These are phyloP conservation scores for Acarapis woodi DNA, from an alignment of 1,140 invertebrate species.

Conservation along the genomic window DNA sequence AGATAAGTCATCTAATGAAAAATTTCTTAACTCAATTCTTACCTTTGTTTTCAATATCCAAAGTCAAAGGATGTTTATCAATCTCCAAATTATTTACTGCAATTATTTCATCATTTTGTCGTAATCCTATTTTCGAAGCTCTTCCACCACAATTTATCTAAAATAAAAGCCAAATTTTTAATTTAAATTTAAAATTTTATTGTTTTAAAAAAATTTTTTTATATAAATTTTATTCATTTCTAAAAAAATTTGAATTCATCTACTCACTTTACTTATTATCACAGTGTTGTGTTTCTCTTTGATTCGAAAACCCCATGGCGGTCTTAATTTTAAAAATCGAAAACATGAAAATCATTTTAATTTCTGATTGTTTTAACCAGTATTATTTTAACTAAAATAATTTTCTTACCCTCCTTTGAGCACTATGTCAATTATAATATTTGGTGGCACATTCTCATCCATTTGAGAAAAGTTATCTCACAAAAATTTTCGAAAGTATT, in stretches of 20 bases:
- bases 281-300: conserved; percentile 17
- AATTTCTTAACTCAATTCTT: background rate
- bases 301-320: conserved; percentile 67
- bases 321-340: conserved; percentile 46
- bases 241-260: background rate
- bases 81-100: conserved; percentile 11
- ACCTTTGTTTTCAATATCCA: too few relatives aligned
- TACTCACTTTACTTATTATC: conserved; percentile 9
- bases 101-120: conserved; percentile 10
- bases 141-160: conserved; percentile 10
- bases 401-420: too few relatives aligned
- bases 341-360: too few relatives aligned
- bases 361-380: too few relatives aligned
- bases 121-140: conserved; percentile 6
- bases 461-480: too few relatives aligned
- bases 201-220: too few relatives aligned
- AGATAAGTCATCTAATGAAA: background rate
- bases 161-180: background rate
- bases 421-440: too few relatives aligned
- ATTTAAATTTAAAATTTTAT: background rate
- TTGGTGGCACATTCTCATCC: too few relatives aligned
- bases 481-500: too few relatives aligned
- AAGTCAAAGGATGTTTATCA: conserved; percentile 9
- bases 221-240: background rate
- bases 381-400: too few relatives aligned